Percentiles rank a stretch among this genome's conserved stretches.
phyloP scores from a whole-genome alignment of 2,888 invertebrate genomes.

The Sericinus montela region DNA sequence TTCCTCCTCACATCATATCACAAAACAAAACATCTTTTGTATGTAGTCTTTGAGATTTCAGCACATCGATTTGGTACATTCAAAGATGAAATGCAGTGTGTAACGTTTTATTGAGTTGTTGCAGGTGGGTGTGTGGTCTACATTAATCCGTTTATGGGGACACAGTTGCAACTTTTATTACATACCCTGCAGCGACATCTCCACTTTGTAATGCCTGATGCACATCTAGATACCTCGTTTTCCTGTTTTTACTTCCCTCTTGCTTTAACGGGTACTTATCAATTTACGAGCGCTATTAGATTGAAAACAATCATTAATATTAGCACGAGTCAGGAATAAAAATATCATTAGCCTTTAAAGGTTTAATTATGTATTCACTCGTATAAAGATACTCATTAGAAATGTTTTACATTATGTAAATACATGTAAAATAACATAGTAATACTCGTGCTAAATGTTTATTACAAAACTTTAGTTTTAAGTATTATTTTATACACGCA shows the following conservation, averaged over 20 bases:
- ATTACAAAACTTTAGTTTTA: background rate
- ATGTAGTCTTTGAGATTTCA: too few relatives aligned
- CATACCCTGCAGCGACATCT: conserved; percentile 12
- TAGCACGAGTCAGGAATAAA: background rate
- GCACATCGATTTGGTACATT: background rate
- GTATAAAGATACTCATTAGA: background rate
- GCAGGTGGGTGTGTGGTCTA: conserved; percentile 14
- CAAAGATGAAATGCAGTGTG: background rate
- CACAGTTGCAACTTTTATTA: conserved; percentile 11
- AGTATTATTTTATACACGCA: too few relatives aligned
- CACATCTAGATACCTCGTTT: conserved; percentile 5
- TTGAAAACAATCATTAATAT: conserved; percentile 2
- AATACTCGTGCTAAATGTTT: background rate
- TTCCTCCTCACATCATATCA: too few relatives aligned
- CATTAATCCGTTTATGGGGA: conserved; percentile 9
- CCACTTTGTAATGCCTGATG: conserved; percentile 8
- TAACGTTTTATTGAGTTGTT: conserved; percentile 13
- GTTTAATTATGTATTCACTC: background rate
- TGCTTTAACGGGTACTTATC: conserved; percentile 1
- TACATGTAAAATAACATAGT: background rate
- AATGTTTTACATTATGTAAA: background rate
- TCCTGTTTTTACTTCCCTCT: background rate
- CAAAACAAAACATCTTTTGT: too few relatives aligned
- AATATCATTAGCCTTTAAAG: background rate
- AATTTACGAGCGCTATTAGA: conserved; percentile 2